A percentile compares a stretch with the other conserved stretches of the same genome.
phyloP scores from a whole-genome alignment of 2,888 invertebrate genomes.

The Masnerella sp. region DNA sequence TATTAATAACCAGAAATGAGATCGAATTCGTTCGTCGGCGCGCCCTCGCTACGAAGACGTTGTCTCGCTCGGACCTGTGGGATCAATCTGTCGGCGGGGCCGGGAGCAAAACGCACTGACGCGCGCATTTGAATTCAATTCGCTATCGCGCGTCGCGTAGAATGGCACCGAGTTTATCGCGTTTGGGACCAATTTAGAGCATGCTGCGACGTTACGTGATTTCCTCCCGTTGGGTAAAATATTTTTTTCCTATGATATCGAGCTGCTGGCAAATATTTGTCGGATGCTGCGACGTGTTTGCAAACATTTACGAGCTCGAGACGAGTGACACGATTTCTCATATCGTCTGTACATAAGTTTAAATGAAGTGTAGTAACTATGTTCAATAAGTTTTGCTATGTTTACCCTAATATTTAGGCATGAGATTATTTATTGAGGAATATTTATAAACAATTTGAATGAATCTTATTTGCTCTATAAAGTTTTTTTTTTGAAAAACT shows the following conservation, averaged over 20 bases:
- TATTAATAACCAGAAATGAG: conserved; percentile 77
- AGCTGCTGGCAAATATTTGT: conserved; percentile 60
- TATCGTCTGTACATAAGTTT: too few species aligned
- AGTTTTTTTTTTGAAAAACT: too few species aligned
- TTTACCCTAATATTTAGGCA: too few species aligned
- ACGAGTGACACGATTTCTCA: too few species aligned
- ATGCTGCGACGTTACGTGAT: conserved; percentile 58
- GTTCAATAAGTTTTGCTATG: too few species aligned
- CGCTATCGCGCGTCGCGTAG: conserved; percentile 63
- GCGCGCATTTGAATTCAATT: conserved; percentile 73
- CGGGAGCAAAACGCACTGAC: conserved; percentile 43
- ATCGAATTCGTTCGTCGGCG: conserved; percentile 71
- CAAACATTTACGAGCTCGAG: neutral
- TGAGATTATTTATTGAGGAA: too few species aligned
- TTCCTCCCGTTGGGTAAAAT: conserved; percentile 39
- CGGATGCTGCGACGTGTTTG: conserved; percentile 62
- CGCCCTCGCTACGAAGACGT: conserved; percentile 41
- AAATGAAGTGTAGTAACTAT: too few species aligned
- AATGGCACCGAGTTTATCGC: conserved; percentile 68
- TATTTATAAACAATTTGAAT: too few species aligned
- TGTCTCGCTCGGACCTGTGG: conserved; percentile 66
- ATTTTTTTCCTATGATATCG: conserved; percentile 20
- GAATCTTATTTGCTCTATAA: too few species aligned
- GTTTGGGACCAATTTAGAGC: conserved; percentile 70
- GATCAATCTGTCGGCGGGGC: conserved; percentile 73